A percentile compares a stretch with the other conserved stretches of the same genome.
Conservation (phyloP, 2,888 invertebrate genomes). For the Malachius bipustulatus region DNA sequence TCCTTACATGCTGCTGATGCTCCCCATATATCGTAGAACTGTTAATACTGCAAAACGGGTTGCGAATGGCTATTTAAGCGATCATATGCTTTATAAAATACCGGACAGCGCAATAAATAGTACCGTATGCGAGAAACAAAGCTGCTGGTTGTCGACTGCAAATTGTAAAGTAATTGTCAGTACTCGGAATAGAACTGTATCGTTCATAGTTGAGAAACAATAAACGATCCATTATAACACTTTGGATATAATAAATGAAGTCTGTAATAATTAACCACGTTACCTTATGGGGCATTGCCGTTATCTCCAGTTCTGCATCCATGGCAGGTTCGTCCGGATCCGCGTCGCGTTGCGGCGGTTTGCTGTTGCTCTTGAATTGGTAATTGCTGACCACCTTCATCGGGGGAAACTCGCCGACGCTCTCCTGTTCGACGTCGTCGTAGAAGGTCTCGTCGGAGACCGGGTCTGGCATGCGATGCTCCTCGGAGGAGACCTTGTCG, state of each 20-base stretch:
- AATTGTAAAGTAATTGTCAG: conserved; percentile 21
- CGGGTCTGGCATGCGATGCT: conserved; percentile 20
- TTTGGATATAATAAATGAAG: conserved; percentile 24
- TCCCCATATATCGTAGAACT: no score
- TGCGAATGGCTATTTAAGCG: no score
- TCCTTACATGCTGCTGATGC: no score
- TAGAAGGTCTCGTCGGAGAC: conserved; percentile 6
- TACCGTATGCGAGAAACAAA: not conserved
- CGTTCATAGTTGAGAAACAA: conserved; percentile 23
- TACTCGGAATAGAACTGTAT: conserved; percentile 25
- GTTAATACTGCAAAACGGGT: no score
- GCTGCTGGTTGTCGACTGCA: conserved; percentile 11
- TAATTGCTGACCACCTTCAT: conserved; percentile 10
- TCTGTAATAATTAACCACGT: conserved; percentile 17
- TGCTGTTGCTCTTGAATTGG: conserved; percentile 6
- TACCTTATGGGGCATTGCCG: conserved; percentile 28
- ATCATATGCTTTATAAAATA: not conserved
- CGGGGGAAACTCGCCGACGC: conserved; percentile 10
- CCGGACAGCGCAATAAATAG: conserved; percentile 1
- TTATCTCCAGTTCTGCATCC: conserved; percentile 26
- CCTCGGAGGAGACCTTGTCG: conserved; percentile 23
- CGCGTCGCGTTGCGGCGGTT: conserved; percentile 10
- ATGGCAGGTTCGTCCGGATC: conserved; percentile 14
- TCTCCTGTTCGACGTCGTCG: conserved; percentile 16
- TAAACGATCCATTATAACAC: conserved; percentile 26